Evolutionary conservation across 1,140 invertebrate species (phyloP).

Genomic region (Hermetia illucens): DNA sequence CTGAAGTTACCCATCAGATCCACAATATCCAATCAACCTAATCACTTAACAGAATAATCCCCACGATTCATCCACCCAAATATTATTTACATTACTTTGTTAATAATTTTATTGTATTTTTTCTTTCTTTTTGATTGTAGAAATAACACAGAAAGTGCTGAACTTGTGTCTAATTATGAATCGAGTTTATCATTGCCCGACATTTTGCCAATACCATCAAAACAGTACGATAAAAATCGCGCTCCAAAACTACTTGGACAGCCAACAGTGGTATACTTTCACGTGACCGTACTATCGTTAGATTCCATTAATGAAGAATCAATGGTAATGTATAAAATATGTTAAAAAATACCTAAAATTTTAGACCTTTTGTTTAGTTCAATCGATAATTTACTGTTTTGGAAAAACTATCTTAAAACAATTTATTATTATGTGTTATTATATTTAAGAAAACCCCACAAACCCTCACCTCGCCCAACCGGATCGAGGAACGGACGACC

Average conservation of each 20-base stretch:
- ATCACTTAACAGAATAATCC: too few relatives aligned
- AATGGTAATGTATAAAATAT: constrained; percentile 48
- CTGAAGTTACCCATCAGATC: too few relatives aligned
- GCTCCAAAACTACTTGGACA: constrained; percentile 72
- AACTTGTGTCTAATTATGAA: constrained; percentile 33
- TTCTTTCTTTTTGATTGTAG: too few relatives aligned
- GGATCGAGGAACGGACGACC: too few relatives aligned
- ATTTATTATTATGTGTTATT: not conserved
- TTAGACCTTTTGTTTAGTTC: constrained; percentile 3
- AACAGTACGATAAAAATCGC: constrained; percentile 79
- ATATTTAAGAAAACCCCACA: too few relatives aligned
- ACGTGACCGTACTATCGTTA: constrained; percentile 73
- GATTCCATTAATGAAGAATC: constrained; percentile 85
- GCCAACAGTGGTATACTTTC: constrained; percentile 75
- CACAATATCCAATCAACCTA: too few relatives aligned
- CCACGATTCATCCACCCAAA: too few relatives aligned
- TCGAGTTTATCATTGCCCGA: constrained; percentile 59
- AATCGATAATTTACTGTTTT: constrained; percentile 12
- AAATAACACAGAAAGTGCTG: constrained; percentile 28
- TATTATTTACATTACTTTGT: too few relatives aligned
- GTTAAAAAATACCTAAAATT: constrained; percentile 3
- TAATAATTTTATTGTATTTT: too few relatives aligned
- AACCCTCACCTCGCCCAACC: too few relatives aligned
- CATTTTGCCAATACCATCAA: constrained; percentile 68
- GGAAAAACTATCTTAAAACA: not conserved